Conservation (phyloP, 2,888 invertebrate species). For the Acanthosoma haemorrhoidale region DNA sequence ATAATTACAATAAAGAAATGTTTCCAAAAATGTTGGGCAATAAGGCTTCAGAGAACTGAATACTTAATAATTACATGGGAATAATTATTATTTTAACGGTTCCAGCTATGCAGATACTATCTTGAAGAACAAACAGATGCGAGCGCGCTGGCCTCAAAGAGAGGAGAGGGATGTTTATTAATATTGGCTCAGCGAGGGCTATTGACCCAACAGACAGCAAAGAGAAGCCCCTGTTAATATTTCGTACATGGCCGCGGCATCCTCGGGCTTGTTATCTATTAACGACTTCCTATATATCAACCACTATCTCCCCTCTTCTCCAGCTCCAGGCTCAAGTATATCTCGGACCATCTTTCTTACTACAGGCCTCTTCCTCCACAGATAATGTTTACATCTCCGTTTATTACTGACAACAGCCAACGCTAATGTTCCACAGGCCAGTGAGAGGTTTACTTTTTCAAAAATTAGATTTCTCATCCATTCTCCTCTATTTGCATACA, state of each 20-base stretch:
- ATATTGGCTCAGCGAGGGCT: neutral
- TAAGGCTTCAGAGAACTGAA: too few species aligned
- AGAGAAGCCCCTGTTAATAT: neutral
- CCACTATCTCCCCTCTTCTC: neutral
- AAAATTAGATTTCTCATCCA: too few species aligned
- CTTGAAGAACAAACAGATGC: neutral
- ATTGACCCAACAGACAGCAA: neutral
- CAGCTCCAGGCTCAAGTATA: neutral
- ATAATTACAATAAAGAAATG: too few species aligned
- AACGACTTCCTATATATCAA: neutral
- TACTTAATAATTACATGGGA: too few species aligned
- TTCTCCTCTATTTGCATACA: too few species aligned
- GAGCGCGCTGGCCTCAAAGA: neutral
- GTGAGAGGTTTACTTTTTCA: too few species aligned
- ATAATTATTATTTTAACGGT: too few species aligned
- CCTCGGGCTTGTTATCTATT: slow-evolving; percentile 5
- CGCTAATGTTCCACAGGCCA: too few species aligned
- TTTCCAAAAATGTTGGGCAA: too few species aligned
- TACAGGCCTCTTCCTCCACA: neutral
- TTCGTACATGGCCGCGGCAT: neutral
- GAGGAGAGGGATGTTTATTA: neutral
- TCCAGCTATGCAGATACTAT: too few species aligned
- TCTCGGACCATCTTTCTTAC: neutral
- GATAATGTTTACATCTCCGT: neutral
- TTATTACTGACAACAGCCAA: too few species aligned